phyloP scores from a whole-genome alignment of 2,888 invertebrate species.

The Poecilobothrus nobilitatus region DNA sequence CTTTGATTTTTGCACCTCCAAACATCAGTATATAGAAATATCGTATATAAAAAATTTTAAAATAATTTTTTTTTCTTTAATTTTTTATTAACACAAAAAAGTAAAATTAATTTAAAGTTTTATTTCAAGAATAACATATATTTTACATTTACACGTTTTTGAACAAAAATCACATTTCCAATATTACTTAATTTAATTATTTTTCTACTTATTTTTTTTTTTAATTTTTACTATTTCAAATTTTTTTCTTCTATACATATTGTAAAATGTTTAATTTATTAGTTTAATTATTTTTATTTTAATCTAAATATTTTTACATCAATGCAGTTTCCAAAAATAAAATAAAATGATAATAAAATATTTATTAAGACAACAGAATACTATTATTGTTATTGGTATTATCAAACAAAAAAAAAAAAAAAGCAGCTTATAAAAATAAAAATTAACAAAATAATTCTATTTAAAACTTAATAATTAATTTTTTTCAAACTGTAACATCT shows the following conservation, averaged over 20 bases:
- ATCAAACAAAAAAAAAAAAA: too few relatives aligned
- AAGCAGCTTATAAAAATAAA: not conserved
- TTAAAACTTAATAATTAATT: not conserved
- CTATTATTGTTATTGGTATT: too few relatives aligned
- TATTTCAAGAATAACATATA: constrained; percentile 6
- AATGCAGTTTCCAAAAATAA: too few relatives aligned
- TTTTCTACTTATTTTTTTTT: not conserved
- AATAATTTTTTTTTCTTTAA: too few relatives aligned
- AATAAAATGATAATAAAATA: not conserved
- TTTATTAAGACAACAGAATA: not conserved
- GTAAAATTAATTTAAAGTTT: too few relatives aligned
- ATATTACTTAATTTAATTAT: not conserved
- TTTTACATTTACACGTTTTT: not conserved
- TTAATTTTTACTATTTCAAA: not conserved
- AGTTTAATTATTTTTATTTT: not conserved
- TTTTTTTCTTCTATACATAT: not conserved
- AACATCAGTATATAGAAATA: too few relatives aligned
- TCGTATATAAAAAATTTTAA: too few relatives aligned
- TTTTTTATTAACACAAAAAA: too few relatives aligned
- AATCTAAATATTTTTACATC: too few relatives aligned
- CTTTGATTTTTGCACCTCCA: too few relatives aligned
- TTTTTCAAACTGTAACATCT: not conserved
- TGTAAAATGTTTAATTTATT: not conserved
- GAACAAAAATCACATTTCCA: not conserved
- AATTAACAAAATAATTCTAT: not conserved